Conservation (phyloP, 92 coral and sea anemone species). For the Palythoa grandiflora region DNA sequence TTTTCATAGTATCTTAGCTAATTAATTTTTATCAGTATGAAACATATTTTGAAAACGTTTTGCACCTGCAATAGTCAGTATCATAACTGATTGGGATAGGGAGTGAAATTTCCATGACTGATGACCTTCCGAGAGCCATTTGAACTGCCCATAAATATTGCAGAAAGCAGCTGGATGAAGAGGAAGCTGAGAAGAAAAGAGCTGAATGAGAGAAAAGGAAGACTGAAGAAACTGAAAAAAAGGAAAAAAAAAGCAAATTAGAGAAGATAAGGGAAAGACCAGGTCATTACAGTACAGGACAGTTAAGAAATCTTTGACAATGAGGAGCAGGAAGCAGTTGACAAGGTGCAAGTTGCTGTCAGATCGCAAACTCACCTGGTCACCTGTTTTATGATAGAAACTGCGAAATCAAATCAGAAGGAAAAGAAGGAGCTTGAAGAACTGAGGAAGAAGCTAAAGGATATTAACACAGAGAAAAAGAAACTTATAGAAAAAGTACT, state of each 20-base stretch:
- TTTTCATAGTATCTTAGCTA: too few relatives aligned
- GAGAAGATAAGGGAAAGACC: constrained; percentile 44
- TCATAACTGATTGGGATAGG: too few relatives aligned
- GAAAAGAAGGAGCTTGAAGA: constrained; percentile 49
- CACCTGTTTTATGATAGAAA: constrained; percentile 47
- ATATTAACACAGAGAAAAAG: constrained; percentile 41
- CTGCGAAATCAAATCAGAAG: constrained; percentile 52
- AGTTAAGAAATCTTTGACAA: neutral
- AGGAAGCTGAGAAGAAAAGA: constrained; percentile 18
- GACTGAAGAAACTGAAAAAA: constrained; percentile 44
- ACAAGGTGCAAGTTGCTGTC: constrained; percentile 30
- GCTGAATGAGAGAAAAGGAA: neutral
- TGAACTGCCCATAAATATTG: neutral
- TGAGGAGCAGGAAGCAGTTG: constrained; percentile 44
- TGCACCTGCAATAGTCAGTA: too few relatives aligned
- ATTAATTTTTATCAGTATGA: too few relatives aligned
- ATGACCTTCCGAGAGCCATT: neutral
- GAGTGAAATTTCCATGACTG: neutral
- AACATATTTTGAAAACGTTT: too few relatives aligned
- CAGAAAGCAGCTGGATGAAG: neutral
- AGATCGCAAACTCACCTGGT: constrained; percentile 36
- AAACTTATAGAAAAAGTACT: constrained; percentile 38
- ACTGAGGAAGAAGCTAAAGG: constrained; percentile 55
- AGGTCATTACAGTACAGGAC: constrained; percentile 41
- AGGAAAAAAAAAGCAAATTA: constrained; percentile 34